Evolutionary conservation across 2,888 invertebrate species (phyloP).

Genomic region (Lithosia quadra): DNA sequence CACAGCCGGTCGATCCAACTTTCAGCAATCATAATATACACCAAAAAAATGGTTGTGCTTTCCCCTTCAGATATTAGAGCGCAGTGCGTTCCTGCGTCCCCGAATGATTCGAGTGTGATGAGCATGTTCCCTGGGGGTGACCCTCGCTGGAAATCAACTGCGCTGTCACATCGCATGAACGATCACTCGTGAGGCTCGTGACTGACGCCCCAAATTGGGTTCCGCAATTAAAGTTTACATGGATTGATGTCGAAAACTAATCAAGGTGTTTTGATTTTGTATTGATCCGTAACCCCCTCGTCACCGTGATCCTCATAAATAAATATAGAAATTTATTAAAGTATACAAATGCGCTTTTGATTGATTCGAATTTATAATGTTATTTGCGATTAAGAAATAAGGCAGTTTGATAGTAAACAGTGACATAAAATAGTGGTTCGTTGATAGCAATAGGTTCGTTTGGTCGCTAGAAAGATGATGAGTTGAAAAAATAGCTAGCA

Average conservation of each 20-base stretch:
- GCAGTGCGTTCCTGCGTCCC: constrained; percentile 13
- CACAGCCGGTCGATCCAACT: constrained; percentile 21
- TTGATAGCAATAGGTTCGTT: too few relatives aligned
- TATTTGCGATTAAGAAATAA: neutral
- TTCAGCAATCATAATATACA: constrained; percentile 22
- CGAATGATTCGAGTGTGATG: constrained; percentile 37
- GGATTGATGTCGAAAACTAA: constrained; percentile 49
- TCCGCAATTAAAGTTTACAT: constrained; percentile 52
- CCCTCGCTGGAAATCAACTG: constrained; percentile 52
- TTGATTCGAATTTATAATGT: neutral
- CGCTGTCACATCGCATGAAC: constrained; percentile 51
- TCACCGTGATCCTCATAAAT: neutral
- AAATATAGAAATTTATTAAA: constrained; percentile 9
- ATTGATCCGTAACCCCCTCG: neutral
- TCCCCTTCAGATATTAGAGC: constrained; percentile 35
- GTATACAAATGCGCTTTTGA: neutral
- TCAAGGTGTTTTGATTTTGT: constrained; percentile 28
- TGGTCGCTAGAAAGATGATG: too few relatives aligned
- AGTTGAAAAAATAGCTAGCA: too few relatives aligned
- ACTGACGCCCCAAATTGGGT: constrained; percentile 41
- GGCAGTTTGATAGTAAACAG: too few relatives aligned
- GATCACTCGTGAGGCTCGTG: constrained; percentile 46
- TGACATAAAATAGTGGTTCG: too few relatives aligned
- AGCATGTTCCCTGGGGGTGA: constrained; percentile 36
- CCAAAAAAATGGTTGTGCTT: constrained; percentile 33